Evolutionary conservation across 1,140 invertebrate species (phyloP), one percentile per base, ranked within the genome.

Genomic region (Bombus soroeensis): DNA sequence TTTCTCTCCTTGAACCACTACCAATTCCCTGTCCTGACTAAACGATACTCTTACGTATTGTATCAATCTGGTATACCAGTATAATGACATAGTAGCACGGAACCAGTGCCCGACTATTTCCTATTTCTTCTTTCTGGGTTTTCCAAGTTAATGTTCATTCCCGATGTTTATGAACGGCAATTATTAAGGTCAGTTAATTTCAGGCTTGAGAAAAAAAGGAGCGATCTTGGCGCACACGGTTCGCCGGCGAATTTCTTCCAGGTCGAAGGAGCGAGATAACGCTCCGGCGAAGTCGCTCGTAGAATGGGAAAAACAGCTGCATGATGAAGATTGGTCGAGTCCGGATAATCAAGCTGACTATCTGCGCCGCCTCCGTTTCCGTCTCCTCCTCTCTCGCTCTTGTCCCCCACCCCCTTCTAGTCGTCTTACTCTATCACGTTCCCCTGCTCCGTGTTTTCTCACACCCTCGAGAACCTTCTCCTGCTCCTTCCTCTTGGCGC

Each of bases 231-330:
- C 57, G 71, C 64, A 75, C 70, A n/a, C 25, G 43, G 81, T 78
- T 75, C 70, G 64, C 66, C 59, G 66, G 80, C 66, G 62, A 87
- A 59, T 89, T 89, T 80, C 88, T 89, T 87, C 68, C 87, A 70
- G 68, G 70, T 89, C 83, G 79, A 73, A 85, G 78, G 81, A 89
- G 68, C 59, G 53, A 87, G 81, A 87, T 85, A 84, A 88, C 59
- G 84, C 66, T 62, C 41, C 53, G 76, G 59, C 73, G 74, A 75
- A 73, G 87, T 80, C 62, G 70, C 81, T 88, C 78, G 80, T 64
- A 86, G 88, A 86, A 83, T 89, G 88, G 83, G 89, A 90, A 89
- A 90, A 90, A 90, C 89, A 90, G 89, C 88, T 90, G 88, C 88
- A 82, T 85, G 88, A 87, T 87, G 88, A 90, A 90, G 89, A 90